These are phyloP conservation scores for Cosmia trapezina DNA, from an alignment of 2,888 invertebrate genomes.

Conservation along the genomic window DNA sequence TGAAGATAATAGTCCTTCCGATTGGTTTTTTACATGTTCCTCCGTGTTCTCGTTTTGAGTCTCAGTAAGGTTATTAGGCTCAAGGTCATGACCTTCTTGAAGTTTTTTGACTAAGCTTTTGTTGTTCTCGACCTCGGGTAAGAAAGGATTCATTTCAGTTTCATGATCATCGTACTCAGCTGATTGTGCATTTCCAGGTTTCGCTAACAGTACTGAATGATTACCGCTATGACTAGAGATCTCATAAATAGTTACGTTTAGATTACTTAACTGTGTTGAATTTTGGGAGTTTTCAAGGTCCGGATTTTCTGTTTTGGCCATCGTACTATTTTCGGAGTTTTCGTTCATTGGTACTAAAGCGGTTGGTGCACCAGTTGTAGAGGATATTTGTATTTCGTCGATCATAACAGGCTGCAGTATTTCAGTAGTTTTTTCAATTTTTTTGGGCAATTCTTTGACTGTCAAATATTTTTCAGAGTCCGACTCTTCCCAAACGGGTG, in stretches of 20 bases:
- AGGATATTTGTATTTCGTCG: slow-evolving; percentile 54
- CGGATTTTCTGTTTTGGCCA: slow-evolving; percentile 36
- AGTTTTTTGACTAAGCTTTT: slow-evolving; percentile 90
- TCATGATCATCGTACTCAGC: slow-evolving; percentile 84
- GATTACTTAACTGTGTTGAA: slow-evolving; percentile 77
- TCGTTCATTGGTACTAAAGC: slow-evolving; percentile 43
- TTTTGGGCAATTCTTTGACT: slow-evolving; percentile 66
- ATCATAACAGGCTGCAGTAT: slow-evolving; percentile 38
- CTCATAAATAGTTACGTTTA: slow-evolving; percentile 87
- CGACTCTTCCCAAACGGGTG: slow-evolving; percentile 84
- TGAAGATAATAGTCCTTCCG: slow-evolving; percentile 56
- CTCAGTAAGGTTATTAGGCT: slow-evolving; percentile 82
- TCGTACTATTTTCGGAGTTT: slow-evolving; percentile 32
- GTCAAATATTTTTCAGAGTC: slow-evolving; percentile 69
- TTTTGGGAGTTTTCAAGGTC: slow-evolving; percentile 66
- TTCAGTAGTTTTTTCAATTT: slow-evolving; percentile 48
- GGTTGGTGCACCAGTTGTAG: slow-evolving; percentile 53
- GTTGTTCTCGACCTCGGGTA: slow-evolving; percentile 92
- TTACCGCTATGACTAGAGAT: slow-evolving; percentile 79
- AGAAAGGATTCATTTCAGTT: slow-evolving; percentile 92
- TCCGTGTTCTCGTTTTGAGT: slow-evolving; percentile 85
- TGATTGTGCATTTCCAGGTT: slow-evolving; percentile 74
- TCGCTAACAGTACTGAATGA: slow-evolving; percentile 70
- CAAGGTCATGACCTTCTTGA: slow-evolving; percentile 90
- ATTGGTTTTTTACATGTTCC: slow-evolving; percentile 71